These are phyloP conservation scores for Arrhopalites spinosus DNA, from an alignment of 2,888 invertebrate species.

Conservation along the genomic window DNA sequence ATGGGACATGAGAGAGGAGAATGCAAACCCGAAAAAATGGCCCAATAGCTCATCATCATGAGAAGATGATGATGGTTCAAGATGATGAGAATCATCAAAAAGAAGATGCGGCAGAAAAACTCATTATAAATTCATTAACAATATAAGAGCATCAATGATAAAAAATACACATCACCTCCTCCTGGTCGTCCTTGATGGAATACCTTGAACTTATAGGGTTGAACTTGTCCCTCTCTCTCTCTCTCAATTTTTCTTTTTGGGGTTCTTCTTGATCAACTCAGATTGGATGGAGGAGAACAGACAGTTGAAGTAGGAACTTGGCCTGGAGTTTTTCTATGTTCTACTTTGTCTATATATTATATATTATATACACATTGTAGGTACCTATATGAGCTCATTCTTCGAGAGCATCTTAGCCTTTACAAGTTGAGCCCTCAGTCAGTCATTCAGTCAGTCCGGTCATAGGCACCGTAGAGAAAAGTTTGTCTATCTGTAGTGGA, in stretches of 20 bases:
- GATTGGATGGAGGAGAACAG: neutral
- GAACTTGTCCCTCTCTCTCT: constrained; percentile 17
- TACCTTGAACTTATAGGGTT: constrained; percentile 37
- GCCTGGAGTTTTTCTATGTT: constrained; percentile 1
- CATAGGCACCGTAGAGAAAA: constrained; percentile 28
- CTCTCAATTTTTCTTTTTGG: constrained; percentile 4
- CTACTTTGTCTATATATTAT: neutral
- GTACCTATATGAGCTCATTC: neutral
- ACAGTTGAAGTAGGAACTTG: neutral
- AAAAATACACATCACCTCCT: constrained; percentile 32
- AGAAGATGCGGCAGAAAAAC: constrained; percentile 14
- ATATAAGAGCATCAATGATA: constrained; percentile 20
- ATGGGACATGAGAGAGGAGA: too few relatives aligned
- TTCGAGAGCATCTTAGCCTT: neutral
- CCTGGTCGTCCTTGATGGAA: constrained; percentile 39
- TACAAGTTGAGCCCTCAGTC: neutral
- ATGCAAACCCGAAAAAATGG: neutral
- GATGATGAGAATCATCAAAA: constrained; percentile 6
- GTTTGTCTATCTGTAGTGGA: neutral
- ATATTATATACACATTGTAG: neutral
- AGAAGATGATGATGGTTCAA: neutral
- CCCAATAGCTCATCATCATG: neutral
- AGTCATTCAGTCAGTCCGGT: constrained; percentile 24
- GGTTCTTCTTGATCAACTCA: neutral
- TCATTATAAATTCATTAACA: constrained; percentile 33